Conservation (phyloP, 2,888 invertebrate species). For the Scaptomyza flava region DNA sequence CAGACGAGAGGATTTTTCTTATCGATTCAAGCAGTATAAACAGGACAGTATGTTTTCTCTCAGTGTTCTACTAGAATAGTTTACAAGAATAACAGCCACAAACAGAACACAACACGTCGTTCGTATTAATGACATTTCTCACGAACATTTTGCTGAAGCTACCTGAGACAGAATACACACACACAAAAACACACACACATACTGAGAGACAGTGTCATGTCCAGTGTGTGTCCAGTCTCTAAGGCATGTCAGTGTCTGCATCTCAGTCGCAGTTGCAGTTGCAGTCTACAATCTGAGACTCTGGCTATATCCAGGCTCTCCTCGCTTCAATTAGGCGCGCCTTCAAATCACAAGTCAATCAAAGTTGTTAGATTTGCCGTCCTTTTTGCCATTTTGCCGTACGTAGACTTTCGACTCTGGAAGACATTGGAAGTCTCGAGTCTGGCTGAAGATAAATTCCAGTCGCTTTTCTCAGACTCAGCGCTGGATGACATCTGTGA, state of each 20-base stretch:
- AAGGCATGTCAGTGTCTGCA: slow-evolving; percentile 60
- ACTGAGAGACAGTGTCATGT: slow-evolving; percentile 44
- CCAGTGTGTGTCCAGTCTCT: slow-evolving; percentile 58
- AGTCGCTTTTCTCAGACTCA: slow-evolving; percentile 25
- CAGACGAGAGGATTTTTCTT: too few relatives aligned
- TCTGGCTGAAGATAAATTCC: slow-evolving; percentile 22
- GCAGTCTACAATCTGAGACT: slow-evolving; percentile 12
- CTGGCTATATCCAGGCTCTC: slow-evolving; percentile 39
- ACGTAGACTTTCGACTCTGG: slow-evolving; percentile 5
- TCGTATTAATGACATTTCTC: slow-evolving; percentile 79
- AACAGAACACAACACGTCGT: slow-evolving; percentile 63
- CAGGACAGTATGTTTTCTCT: neutral
- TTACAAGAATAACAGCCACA: slow-evolving; percentile 48
- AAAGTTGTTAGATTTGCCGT: slow-evolving; percentile 82
- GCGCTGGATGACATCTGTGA: slow-evolving; percentile 73
- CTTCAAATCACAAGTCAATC: slow-evolving; percentile 83
- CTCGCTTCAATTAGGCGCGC: slow-evolving; percentile 82
- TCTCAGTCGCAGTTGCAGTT: slow-evolving; percentile 19
- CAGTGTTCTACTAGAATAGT: slow-evolving; percentile 38
- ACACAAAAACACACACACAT: neutral
- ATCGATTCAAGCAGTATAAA: too few relatives aligned
- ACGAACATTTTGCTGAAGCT: slow-evolving; percentile 73
- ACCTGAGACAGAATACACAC: slow-evolving; percentile 49
- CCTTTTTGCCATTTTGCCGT: slow-evolving; percentile 25
- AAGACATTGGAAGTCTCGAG: neutral